A percentile compares a stretch with the other conserved stretches of the same genome.
phyloP scores from a whole-genome alignment of 1,140 invertebrate species.

The Paraescarpia echinospica region DNA sequence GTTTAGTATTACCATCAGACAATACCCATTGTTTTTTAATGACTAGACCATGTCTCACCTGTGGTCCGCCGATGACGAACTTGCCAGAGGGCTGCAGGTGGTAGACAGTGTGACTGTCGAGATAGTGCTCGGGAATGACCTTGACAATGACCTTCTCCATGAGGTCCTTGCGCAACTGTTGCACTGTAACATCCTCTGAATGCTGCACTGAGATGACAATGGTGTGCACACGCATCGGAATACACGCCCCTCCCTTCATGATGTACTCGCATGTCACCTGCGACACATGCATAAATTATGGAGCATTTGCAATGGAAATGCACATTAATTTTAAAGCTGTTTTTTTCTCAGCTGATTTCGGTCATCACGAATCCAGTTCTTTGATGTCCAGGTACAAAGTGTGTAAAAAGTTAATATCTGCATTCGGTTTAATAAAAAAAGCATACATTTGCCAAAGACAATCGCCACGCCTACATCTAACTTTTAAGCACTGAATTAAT shows the following conservation, averaged over 20 bases:
- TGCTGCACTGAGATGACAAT: constrained; percentile 97
- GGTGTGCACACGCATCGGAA: constrained; percentile 91
- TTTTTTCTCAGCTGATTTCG: too few species aligned
- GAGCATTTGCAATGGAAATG: too few species aligned
- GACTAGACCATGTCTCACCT: not conserved
- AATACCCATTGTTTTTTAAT: too few species aligned
- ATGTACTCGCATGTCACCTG: constrained; percentile 32
- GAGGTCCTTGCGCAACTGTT: constrained; percentile 81
- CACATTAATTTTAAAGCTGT: too few species aligned
- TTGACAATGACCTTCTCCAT: constrained; percentile 87
- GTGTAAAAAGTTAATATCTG: too few species aligned
- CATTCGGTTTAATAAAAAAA: too few species aligned
- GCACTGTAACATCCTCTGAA: constrained; percentile 86
- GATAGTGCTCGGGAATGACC: constrained; percentile 90
- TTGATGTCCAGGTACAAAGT: too few species aligned
- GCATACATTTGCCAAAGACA: too few species aligned
- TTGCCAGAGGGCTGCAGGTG: constrained; percentile 97
- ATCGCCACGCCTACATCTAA: too few species aligned
- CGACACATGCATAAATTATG: not conserved
- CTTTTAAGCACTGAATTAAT: too few species aligned
- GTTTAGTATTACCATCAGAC: too few species aligned
- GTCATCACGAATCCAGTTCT: too few species aligned
- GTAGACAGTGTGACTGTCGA: constrained; percentile 89
- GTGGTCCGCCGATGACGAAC: constrained; percentile 90
- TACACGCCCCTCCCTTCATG: constrained; percentile 29